A percentile compares a stretch with the other conserved stretches of the same genome.
Conservation (phyloP, 2,113 vertebrate species). For the Mandrillus leucophaeus region DNA sequence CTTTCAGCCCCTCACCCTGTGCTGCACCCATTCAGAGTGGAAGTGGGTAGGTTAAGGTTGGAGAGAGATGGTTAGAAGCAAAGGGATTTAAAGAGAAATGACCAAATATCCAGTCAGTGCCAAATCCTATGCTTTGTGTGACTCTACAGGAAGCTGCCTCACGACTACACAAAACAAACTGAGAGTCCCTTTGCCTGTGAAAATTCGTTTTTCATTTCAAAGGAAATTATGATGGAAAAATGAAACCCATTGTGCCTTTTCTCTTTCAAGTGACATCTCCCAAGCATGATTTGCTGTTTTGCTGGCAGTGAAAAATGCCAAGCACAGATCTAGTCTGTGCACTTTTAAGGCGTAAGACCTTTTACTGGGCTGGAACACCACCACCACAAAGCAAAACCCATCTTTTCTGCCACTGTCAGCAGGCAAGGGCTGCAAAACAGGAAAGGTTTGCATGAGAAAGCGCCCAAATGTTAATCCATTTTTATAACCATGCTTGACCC, state of each 20-base stretch:
- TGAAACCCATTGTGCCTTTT: conserved; percentile 67
- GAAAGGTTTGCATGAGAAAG: conserved; percentile 63
- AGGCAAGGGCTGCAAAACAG: conserved; percentile 20
- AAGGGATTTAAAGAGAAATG: neutral
- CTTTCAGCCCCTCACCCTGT: neutral
- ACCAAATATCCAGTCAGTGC: neutral
- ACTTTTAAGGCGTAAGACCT: conserved; percentile 63
- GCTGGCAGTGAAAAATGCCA: conserved; percentile 68
- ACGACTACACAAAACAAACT: conserved; percentile 29
- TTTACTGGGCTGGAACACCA: conserved; percentile 60
- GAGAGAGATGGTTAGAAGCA: neutral
- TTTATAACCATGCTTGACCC: conserved; percentile 59
- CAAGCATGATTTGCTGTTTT: conserved; percentile 59
- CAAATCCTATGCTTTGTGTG: neutral
- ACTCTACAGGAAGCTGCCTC: conserved; percentile 21
- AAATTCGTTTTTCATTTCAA: conserved; percentile 56
- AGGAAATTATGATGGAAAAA: conserved; percentile 65
- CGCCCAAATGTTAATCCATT: conserved; percentile 55
- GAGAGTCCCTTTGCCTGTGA: neutral
- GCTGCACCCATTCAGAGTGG: neutral
- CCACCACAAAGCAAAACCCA: conserved; percentile 52
- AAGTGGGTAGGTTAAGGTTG: neutral
- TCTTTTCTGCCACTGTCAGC: conserved; percentile 60
- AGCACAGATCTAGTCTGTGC: conserved; percentile 32
- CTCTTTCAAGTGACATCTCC: conserved; percentile 65